Base-by-base conservation (phyloP, 2,113 vertebrate species). In the Scartelaos histophorus region DNA sequence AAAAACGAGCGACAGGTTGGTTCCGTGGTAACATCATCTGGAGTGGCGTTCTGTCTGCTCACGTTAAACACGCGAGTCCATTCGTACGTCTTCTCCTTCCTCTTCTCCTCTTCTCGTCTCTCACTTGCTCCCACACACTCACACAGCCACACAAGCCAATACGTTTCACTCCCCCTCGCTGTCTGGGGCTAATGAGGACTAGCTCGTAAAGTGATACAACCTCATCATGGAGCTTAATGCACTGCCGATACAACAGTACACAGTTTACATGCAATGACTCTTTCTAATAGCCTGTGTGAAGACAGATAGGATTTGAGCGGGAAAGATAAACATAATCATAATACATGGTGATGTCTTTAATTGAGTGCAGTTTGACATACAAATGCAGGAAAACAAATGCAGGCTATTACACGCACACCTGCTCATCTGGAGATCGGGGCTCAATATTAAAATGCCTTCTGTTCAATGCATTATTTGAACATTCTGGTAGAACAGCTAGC, bases 1-100 rank as follows among this genome's bases (percentile, higher is more conserved):
- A 86, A 82, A 29, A 83, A 90, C 90, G 83, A 82, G 82, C 69
- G 69, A 57, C 74, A 21, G 66, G 54, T 51, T 35, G 67, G 67
- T 81, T 38, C 0, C 69, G 67, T 47, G 73, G 67, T 67, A 29
- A 38, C 65, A 25, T 79, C 7, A 0, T 45, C 25, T 58, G 35
- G 46, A 73, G 24, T 66, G 35, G 25, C 10, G 1, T 60, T 64
- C 22, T 51, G 2, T 64, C 25, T 9, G 13, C 47, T 24, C 67
- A 15, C 69, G 1, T 34, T 7, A 51, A 19, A 22, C 24, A 29
- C 67, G 53, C 24, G 43, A 46, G 24, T 71, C 24, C 49, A 13
- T 67, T 69, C 57, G 51, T 57, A 22, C 71, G 56, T 70, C 24
- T 12, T 5, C 57, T 15, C 66, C 22, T 13, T 6, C 24, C 46